A percentile compares a stretch with the other conserved stretches of the same genome.
These are phyloP conservation scores for Drosophila cognata DNA, from an alignment of 2,888 invertebrate species.

Conservation along the genomic window DNA sequence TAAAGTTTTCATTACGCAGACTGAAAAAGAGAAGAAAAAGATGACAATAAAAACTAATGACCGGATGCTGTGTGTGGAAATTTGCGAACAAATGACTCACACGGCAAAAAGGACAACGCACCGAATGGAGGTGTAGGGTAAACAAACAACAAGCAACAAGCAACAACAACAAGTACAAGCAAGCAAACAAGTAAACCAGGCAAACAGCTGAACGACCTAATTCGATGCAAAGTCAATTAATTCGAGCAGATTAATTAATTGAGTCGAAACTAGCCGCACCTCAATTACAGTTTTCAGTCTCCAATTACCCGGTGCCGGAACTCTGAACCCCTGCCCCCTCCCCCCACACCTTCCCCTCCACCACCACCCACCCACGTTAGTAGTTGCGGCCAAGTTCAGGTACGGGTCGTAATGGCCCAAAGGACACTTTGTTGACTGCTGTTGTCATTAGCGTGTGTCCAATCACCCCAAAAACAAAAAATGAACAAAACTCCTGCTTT, in stretches of 20 bases:
- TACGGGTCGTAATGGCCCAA: slow-evolving; percentile 48
- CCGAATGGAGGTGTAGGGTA: neutral
- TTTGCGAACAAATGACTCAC: slow-evolving; percentile 50
- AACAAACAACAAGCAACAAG: slow-evolving; percentile 6
- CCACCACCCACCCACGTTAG: neutral
- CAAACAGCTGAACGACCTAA: slow-evolving; percentile 72
- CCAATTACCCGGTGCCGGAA: slow-evolving; percentile 45
- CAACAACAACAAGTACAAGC: neutral
- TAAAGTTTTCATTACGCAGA: slow-evolving; percentile 78
- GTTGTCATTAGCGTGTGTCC: slow-evolving; percentile 70
- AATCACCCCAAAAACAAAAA: slow-evolving; percentile 51
- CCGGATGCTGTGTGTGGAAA: slow-evolving; percentile 52
- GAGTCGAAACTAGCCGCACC: slow-evolving; percentile 71
- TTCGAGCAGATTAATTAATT: slow-evolving; percentile 76
- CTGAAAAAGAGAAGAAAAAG: slow-evolving; percentile 1
- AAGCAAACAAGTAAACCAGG: slow-evolving; percentile 16
- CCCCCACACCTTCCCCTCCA: neutral
- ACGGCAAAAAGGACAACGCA: slow-evolving; percentile 53
- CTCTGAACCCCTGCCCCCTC: neutral
- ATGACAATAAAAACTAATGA: slow-evolving; percentile 53
- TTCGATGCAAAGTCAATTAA: slow-evolving; percentile 77
- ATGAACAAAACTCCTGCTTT: slow-evolving; percentile 7
- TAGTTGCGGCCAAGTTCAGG: slow-evolving; percentile 65
- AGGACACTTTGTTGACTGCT: slow-evolving; percentile 55
- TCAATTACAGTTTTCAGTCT: slow-evolving; percentile 56